Evolutionary conservation across 2,888 invertebrate genomes (phyloP).

Genomic region (Acanthococcus lagerstroemiae): DNA sequence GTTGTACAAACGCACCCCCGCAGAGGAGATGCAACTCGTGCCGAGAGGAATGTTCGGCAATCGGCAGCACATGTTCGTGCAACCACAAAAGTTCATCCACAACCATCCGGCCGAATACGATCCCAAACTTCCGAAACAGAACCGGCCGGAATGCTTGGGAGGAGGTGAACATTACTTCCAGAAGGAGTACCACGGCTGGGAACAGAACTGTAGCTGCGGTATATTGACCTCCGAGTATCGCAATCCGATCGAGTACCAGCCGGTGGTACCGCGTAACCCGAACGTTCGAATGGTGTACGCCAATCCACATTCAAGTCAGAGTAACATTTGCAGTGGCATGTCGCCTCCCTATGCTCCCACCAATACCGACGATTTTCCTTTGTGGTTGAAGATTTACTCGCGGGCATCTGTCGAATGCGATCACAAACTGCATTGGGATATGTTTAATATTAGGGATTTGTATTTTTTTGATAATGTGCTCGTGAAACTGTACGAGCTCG

Average conservation of each 20-base stretch:
- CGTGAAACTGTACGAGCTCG: slow-evolving; percentile 11
- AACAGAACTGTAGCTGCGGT: not conserved
- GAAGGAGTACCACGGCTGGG: not conserved
- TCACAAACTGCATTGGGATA: slow-evolving; percentile 23
- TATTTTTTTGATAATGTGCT: slow-evolving; percentile 10
- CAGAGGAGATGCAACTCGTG: slow-evolving; percentile 13
- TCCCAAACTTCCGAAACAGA: not conserved
- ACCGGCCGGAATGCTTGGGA: not conserved
- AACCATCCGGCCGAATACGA: not conserved
- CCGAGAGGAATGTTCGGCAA: slow-evolving; percentile 12
- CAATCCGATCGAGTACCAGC: slow-evolving; percentile 5
- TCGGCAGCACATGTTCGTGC: not conserved
- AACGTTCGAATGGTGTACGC: not conserved
- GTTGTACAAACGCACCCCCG: not conserved
- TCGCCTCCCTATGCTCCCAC: not conserved
- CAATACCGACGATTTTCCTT: slow-evolving; percentile 14
- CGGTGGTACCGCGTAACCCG: not conserved
- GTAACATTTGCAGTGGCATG: not conserved
- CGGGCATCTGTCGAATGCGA: slow-evolving; percentile 14
- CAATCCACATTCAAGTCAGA: slow-evolving; percentile 11
- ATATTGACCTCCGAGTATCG: not conserved
- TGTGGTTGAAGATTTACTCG: slow-evolving; percentile 24
- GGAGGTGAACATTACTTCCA: not conserved
- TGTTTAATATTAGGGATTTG: slow-evolving; percentile 21
- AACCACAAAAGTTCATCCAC: not conserved